Conservation (phyloP, 2,888 invertebrate genomes). For the Plemyria rubiginata region DNA sequence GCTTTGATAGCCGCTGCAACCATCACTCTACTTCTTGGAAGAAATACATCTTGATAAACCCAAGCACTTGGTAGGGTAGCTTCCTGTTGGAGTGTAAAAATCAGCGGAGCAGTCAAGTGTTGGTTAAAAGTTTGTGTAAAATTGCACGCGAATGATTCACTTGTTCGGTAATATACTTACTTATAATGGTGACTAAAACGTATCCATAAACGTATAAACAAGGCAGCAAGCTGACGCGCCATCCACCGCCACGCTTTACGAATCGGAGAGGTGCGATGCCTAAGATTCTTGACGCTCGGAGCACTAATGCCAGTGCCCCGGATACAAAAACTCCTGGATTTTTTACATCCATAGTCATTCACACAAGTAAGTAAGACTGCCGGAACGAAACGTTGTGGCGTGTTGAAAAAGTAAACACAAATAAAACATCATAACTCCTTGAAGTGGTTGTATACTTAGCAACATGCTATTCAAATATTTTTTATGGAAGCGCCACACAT, state of each 20-base stretch:
- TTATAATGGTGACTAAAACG: slow-evolving; percentile 36
- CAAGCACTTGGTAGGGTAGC: too few relatives aligned
- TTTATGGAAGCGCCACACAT: neutral
- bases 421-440: slow-evolving; percentile 2
- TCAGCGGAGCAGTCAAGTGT: too few relatives aligned
- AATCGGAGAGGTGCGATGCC: slow-evolving; percentile 54
- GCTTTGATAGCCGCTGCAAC: too few relatives aligned
- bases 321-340: slow-evolving; percentile 33
- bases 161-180: slow-evolving; percentile 42
- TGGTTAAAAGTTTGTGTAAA: too few relatives aligned
- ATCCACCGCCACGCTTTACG: slow-evolving; percentile 35
- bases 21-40: too few relatives aligned
- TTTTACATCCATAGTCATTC: slow-evolving; percentile 4
- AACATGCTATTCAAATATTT: neutral
- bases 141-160: too few relatives aligned
- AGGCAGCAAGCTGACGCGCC: slow-evolving; percentile 41
- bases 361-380: neutral
- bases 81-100: too few relatives aligned
- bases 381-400: neutral
- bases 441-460: neutral
- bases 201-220: slow-evolving; percentile 39
- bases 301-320: slow-evolving; percentile 43
- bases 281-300: slow-evolving; percentile 43
- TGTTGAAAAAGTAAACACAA: slow-evolving; percentile 5
- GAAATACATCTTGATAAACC: too few relatives aligned